A percentile compares a stretch with the other conserved stretches of the same genome.
phyloP scores from a whole-genome alignment of 2,797 vertebrate genomes.

The Spondyliosoma cantharus region DNA sequence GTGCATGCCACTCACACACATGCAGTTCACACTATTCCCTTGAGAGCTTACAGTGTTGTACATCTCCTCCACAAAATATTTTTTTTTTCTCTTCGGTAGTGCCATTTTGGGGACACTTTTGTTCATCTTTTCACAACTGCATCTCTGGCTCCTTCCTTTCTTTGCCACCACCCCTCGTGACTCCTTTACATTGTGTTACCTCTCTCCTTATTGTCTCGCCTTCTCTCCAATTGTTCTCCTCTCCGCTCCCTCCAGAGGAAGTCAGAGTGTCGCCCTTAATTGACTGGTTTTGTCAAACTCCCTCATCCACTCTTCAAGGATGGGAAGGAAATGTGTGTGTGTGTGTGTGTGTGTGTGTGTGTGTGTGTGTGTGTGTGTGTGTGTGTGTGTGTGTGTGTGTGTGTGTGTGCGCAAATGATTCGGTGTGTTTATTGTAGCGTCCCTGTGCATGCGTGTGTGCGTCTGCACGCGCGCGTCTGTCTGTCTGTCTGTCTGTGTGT shows the following conservation, averaged over 20 bases:
- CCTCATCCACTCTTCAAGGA: constrained; percentile 50
- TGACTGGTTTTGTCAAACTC: constrained; percentile 68
- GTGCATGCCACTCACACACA: not conserved
- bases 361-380: constrained; percentile 3
- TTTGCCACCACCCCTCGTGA: constrained; percentile 10
- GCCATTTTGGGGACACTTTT: not conserved
- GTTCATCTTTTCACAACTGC: not conserved
- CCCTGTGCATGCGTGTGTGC: not conserved
- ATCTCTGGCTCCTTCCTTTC: constrained; percentile 10
- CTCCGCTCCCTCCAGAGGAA: constrained; percentile 49
- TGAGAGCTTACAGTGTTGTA: not conserved
- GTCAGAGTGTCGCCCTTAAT: constrained; percentile 65
- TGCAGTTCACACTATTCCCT: not conserved
- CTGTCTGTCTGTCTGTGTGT: too few species aligned
- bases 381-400: not conserved
- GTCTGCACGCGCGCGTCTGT: too few species aligned
- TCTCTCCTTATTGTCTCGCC: constrained; percentile 24
- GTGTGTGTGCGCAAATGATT: constrained; percentile 29
- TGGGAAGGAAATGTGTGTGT: constrained; percentile 8
- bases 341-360: constrained; percentile 6
- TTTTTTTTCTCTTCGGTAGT: not conserved
- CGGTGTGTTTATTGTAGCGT: constrained; percentile 23
- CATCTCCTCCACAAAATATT: not conserved
- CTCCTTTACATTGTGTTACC: constrained; percentile 23
- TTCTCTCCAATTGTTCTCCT: constrained; percentile 43